These are phyloP conservation scores for Heterodera filipjevi DNA, from an alignment of 2,888 invertebrate species.

Conservation along the genomic window DNA sequence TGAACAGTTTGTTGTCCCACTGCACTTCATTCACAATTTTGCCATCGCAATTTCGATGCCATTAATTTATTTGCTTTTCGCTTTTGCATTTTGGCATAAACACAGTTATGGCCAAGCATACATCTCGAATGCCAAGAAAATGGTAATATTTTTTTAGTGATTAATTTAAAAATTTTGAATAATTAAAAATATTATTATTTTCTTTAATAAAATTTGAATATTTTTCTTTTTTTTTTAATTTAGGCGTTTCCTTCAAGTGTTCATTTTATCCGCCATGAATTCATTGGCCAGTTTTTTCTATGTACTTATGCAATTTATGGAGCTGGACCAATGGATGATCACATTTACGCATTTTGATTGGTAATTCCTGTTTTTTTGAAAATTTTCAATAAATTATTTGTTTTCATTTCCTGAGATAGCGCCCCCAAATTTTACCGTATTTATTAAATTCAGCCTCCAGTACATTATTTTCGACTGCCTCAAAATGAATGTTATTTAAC, in stretches of 20 bases:
- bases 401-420: no score
- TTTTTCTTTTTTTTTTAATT: not conserved
- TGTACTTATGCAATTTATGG: not conserved
- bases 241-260: slow-evolving; percentile 13
- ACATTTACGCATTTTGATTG: not conserved
- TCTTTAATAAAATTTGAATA: not conserved
- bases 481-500: no score
- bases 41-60: not conserved
- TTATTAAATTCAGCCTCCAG: no score
- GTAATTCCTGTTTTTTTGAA: no score
- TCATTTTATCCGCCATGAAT: not conserved
- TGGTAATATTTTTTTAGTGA: no score
- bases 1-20: not conserved
- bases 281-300: slow-evolving; percentile 11
- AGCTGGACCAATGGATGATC: not conserved
- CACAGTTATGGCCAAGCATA: not conserved
- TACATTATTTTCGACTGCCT: no score
- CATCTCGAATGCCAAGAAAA: not conserved
- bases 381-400: no score
- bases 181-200: not conserved
- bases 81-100: not conserved
- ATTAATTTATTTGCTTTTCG: not conserved
- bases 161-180: not conserved
- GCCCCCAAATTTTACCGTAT: no score
- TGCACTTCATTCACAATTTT: not conserved